Evolutionary conservation across 2,113 vertebrate species (phyloP), one percentile per base, ranked within the genome.

Genomic region (Stegastes partitus): DNA sequence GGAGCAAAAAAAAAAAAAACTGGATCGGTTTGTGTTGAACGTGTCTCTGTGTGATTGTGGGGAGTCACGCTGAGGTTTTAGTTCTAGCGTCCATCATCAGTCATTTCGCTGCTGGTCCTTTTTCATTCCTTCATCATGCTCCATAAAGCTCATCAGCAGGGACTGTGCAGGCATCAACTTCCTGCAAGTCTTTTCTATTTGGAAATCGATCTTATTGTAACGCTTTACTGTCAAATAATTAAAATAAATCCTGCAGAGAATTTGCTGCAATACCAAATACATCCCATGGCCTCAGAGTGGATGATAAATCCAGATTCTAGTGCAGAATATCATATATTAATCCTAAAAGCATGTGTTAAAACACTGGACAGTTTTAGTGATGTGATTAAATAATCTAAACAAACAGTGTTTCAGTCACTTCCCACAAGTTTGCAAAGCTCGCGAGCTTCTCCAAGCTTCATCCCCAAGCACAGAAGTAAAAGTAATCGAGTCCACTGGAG

Each of bases 61-160:
- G 31, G 63, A 61, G 59, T 77, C 55, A 39, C 45, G 14, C 11
- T 65, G 69, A 78, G 59, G 45, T 58, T 74, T 81, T 21, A 51
- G 22, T 51, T 42, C 61, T 34, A n/a, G 26, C 39, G 15, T 83
- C 65, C 56, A 1, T 66, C 50, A 62, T 78, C 64, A 56, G 23
- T 58, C 61, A 66, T 63, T 71, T 69, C 34, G 82, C 57, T 47
- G 22, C 42, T 49, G 28, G 50, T 53, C 50, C 50, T 53, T 44
- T 53, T 63, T 53, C 57, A 51, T 21, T 50, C 58, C 71, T 21
- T 59, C 28, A n/a, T 45, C 14, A 12, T 45, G 4, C 34, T 45
- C 18, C 18, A 8, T 18, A 14, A 53, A 39, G 14, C 51, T 57
- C 34, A 16, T 74, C 47, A 53, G 21, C 25, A 57, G 9, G 21